Percentiles rank a stretch among this genome's conserved stretches.
phyloP scores from a whole-genome alignment of 2,888 invertebrate genomes.

The Hirtodrosophila duncani region DNA sequence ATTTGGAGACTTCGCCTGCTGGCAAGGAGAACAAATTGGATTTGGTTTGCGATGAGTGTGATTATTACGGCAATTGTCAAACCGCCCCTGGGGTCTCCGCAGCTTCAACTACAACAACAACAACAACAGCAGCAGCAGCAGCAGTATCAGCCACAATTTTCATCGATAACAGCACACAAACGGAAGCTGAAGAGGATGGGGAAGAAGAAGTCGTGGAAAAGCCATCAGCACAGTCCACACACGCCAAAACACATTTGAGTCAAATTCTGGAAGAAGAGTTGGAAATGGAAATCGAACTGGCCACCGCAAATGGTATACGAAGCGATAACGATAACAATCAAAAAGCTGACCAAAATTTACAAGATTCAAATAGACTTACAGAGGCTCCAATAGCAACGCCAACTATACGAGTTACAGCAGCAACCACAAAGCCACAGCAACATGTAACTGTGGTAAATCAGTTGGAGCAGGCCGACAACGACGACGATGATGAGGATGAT shows the following conservation, averaged over 20 bases:
- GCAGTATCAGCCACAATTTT: slow-evolving; percentile 32
- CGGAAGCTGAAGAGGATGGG: slow-evolving; percentile 39
- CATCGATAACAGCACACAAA: slow-evolving; percentile 66
- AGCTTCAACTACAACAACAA: no score
- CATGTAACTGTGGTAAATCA: not conserved
- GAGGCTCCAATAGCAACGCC: no score
- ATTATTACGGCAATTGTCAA: slow-evolving; percentile 45
- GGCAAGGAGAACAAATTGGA: slow-evolving; percentile 30
- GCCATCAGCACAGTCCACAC: slow-evolving; percentile 10
- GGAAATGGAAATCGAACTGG: slow-evolving; percentile 10
- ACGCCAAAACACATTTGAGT: slow-evolving; percentile 15
- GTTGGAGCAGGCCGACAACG: not conserved
- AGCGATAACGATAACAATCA: slow-evolving; percentile 16
- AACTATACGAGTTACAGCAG: no score
- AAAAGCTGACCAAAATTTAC: no score
- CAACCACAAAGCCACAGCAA: no score
- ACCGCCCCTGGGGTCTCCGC: no score
- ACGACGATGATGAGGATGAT: slow-evolving; percentile 18
- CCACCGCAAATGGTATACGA: slow-evolving; percentile 19
- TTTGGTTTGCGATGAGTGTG: slow-evolving; percentile 51
- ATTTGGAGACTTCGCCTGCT: slow-evolving; percentile 41
- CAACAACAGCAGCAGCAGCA: slow-evolving; percentile 3
- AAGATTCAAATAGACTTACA: no score
- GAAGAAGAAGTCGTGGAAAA: slow-evolving; percentile 18
- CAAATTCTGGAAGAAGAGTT: slow-evolving; percentile 40